Base-by-base conservation (phyloP, 2,888 invertebrate species). In the Agrilus mali region DNA sequence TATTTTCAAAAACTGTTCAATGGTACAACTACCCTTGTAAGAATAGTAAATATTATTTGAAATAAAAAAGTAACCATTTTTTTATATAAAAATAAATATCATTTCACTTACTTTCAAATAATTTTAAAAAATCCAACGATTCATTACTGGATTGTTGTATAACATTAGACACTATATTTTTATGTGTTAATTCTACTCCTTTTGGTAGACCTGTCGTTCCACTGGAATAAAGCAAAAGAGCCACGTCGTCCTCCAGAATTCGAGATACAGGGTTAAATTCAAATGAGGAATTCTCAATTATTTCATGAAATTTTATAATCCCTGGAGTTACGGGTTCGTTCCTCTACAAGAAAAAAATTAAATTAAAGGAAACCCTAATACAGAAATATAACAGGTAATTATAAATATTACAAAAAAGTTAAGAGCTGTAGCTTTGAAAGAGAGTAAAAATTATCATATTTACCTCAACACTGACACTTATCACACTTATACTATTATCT, bases 151-250 rank as follows among this genome's bases (percentile, higher is more conserved):
- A 7, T 10, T 27, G 27, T 49, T 64, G 65, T 22, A 38, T 43
- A n/a, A 64, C 41, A 48, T 70, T 67, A 1, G 67, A 48, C 1
- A 68, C 54, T 5, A 71, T 45, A 55, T 67, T 68, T 36, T 47
- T 55, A 38, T 55, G 52, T 0, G 76, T 73, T 3, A 82, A 65
- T 53, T 76, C 71, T 0, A 83, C 82, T 2, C 81, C 82, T 65
- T 84, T 84, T 1, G 83, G 80, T 43, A 80, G 45, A 0, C 89
- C 88, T 0, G 87, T 88, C 0, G 88, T 88, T 3, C 84, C 84
- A 59, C 86, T 86, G 2, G 86, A 86, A 60, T 82, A 87, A 1
- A 85, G 86, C 54, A 87, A 65, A 17, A 82, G 64, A 0, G 75
- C 74, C 4, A 79, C 61, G 52, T 85, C 82, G 12, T 80, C 70